Evolutionary conservation across 2,888 invertebrate species (phyloP).

Genomic region (Stenolophus ochropezus): DNA sequence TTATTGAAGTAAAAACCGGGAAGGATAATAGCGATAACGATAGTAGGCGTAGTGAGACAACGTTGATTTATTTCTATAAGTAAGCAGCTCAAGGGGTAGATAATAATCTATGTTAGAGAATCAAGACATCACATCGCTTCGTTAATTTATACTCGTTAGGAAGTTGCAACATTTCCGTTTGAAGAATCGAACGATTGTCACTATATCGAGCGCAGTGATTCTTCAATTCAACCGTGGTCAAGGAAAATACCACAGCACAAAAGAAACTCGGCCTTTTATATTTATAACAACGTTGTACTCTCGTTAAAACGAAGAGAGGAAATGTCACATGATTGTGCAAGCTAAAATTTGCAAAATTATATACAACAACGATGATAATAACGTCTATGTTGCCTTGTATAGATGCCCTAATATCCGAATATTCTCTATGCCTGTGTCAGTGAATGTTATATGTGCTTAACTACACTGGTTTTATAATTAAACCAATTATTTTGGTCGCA

Average conservation of each 20-base stretch:
- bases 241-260: conserved; percentile 3
- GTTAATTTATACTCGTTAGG: conserved; percentile 34
- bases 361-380: conserved; percentile 33
- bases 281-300: neutral
- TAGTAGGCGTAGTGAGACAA: neutral
- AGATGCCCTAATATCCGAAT: neutral
- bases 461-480: neutral
- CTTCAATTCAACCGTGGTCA: conserved; percentile 9
- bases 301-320: conserved; percentile 36
- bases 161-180: conserved; percentile 23
- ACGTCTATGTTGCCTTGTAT: neutral
- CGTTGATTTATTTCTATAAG: conserved; percentile 30
- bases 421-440: neutral
- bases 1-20: neutral
- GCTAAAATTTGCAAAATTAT: conserved; percentile 41
- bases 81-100: conserved; percentile 14
- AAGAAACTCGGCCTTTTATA: conserved; percentile 16
- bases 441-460: neutral
- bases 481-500: neutral
- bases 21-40: neutral
- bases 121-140: conserved; percentile 18
- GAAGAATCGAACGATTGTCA: conserved; percentile 22
- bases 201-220: conserved; percentile 13
- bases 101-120: conserved; percentile 17
- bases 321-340: conserved; percentile 38